Percentiles rank a stretch among this genome's conserved stretches.
Conservation (phyloP, 2,888 invertebrate genomes). For the Kuschelorhynchus macadamiae region DNA sequence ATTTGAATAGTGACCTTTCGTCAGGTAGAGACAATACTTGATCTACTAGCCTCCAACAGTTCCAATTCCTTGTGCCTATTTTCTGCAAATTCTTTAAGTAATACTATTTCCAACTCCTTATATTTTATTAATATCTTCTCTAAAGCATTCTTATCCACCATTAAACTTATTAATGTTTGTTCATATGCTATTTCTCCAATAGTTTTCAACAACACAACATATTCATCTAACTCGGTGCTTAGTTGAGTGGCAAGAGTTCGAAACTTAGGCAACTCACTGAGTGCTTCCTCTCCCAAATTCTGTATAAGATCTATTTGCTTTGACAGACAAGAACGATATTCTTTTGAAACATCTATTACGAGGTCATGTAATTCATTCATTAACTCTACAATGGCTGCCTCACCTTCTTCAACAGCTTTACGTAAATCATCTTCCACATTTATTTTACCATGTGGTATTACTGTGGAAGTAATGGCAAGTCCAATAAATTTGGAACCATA, state of each 20-base stretch:
- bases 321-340: conserved; percentile 63
- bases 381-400: conserved; percentile 60
- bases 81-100: conserved; percentile 59
- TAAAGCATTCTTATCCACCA: conserved; percentile 41
- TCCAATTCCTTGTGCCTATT: conserved; percentile 62
- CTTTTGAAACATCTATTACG: conserved; percentile 60
- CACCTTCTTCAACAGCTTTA: conserved; percentile 59
- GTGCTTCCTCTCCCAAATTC: conserved; percentile 59
- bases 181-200: conserved; percentile 62
- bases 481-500: not conserved
- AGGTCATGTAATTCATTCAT: conserved; percentile 62
- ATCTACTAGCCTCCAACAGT: conserved; percentile 60
- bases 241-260: conserved; percentile 61
- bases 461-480: conserved; percentile 6
- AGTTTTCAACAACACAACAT: conserved; percentile 61
- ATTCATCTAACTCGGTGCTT: conserved; percentile 61
- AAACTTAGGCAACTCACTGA: conserved; percentile 63
- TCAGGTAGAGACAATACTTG: conserved; percentile 53
- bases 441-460: conserved; percentile 31
- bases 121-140: conserved; percentile 50
- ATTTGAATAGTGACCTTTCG: too few relatives aligned
- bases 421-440: conserved; percentile 54
- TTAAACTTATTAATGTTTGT: conserved; percentile 53
- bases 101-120: conserved; percentile 58
- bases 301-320: conserved; percentile 65